Base-by-base conservation (phyloP, 2,888 invertebrate species). In the Hedya salicella region DNA sequence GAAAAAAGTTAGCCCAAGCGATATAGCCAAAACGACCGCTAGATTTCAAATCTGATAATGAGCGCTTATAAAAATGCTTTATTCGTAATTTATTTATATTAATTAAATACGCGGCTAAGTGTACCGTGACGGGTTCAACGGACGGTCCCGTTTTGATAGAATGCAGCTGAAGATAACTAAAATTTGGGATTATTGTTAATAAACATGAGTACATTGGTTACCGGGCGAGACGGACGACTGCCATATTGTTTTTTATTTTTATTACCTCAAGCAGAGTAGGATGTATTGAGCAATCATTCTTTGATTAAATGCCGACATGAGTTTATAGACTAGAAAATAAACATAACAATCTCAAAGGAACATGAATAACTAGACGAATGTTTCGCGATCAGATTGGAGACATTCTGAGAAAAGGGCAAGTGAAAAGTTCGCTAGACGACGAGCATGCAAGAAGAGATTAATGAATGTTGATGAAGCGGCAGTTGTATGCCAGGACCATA, bases 1-100 rank as follows among this genome's bases (percentile, higher is more conserved):
- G 13, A 9, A 16, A 13, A 32, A 30, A 4, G 25, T 57, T 57
- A 57, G 44, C 14, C n/a, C 44, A 46, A 30, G 56, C 16, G 30
- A 56, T 57, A 57, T 57, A 57, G 32, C 16, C 44, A 21, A 21
- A 48, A 60, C 56, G 14, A 25, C 48, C 42, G 53, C 62, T 52
- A 67, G 67, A 62, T 62, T 62, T 62, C 36, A 44, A 46, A 56
- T 56, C 49, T 57, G 62, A 67, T 67, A 67, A 67, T 67, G 67
- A 67, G 67, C 53, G 50, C 50, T 67, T 54, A 67, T 67, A 67
- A 67, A 67, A 67, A 67, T 66, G 66, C 66, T 61, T 66, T 60
- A 66, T 66, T 66, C 66, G 60, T 66, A 66, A 66, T 66, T 66
- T 66, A 66, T 66, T 66, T 61, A 61, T 66, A 66, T 66, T 66